Percentiles rank a stretch among this genome's conserved stretches.
Evolutionary conservation across 2,797 vertebrate species (phyloP).

Genomic region (Coregonus suidteri): DNA sequence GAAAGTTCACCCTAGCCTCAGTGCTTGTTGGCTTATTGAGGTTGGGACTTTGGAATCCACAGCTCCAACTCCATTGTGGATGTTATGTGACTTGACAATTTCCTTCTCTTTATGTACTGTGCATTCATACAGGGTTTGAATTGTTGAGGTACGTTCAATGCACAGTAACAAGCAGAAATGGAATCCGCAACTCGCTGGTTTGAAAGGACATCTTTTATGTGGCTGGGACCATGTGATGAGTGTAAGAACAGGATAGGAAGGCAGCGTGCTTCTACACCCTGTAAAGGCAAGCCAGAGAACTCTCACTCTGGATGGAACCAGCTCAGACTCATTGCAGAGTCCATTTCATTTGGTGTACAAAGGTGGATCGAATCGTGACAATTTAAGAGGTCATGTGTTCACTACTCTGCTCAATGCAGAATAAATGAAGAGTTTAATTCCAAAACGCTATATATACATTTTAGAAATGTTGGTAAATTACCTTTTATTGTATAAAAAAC

Average conservation of each 20-base stretch:
- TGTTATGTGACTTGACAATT: background rate
- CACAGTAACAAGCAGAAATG: background rate
- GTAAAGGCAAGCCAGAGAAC: background rate
- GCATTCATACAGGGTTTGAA: background rate
- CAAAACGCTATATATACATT: too few species aligned
- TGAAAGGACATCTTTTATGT: background rate
- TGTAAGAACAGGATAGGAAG: background rate
- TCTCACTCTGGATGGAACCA: background rate
- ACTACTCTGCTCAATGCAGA: background rate
- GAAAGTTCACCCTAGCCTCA: background rate
- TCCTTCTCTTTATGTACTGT: background rate
- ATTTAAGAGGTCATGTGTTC: background rate
- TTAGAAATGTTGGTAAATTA: too few species aligned
- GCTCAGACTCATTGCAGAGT: background rate
- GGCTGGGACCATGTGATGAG: background rate
- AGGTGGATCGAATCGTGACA: background rate
- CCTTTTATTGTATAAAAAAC: too few species aligned
- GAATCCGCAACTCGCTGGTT: background rate
- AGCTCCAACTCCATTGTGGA: background rate
- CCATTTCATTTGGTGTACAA: background rate
- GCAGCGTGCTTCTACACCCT: background rate
- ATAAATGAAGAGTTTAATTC: background rate
- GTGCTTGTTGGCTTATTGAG: slow-evolving; percentile 1
- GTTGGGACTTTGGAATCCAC: slow-evolving; percentile 1
- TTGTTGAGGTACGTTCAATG: background rate